Conservation (phyloP, 2,888 invertebrate species). For the Amiota minor region DNA sequence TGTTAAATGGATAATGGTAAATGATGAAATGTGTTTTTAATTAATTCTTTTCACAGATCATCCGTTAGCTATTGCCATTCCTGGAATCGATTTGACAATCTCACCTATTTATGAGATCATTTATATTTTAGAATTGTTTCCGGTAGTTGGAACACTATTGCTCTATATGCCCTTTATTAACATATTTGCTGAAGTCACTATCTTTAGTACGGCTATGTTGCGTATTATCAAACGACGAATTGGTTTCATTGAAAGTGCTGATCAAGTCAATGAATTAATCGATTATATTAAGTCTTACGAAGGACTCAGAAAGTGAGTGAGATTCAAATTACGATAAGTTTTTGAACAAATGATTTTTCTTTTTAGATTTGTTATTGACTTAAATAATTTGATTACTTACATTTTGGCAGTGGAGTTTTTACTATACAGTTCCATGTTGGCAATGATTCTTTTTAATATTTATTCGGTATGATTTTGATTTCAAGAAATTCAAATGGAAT, state of each 20-base stretch:
- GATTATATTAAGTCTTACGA: constrained; percentile 58
- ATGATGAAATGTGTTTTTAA: not conserved
- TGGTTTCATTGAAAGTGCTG: too few species aligned
- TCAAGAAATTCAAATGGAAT: too few species aligned
- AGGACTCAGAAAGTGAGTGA: constrained; percentile 49
- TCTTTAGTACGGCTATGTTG: too few species aligned
- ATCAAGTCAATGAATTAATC: constrained; percentile 34
- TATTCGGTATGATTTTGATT: too few species aligned
- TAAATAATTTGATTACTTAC: constrained; percentile 64
- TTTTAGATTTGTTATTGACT: constrained; percentile 33
- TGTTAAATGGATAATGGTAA: not conserved
- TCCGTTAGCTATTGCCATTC: constrained; percentile 30
- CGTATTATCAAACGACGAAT: too few species aligned
- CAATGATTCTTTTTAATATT: too few species aligned
- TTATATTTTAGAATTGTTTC: constrained; percentile 60
- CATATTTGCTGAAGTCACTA: too few species aligned
- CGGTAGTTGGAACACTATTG: constrained; percentile 55
- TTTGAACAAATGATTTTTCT: too few species aligned
- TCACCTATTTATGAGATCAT: constrained; percentile 65
- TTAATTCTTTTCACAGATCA: not conserved
- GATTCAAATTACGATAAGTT: too few species aligned
- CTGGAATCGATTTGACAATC: constrained; percentile 59
- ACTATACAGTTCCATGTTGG: too few species aligned
- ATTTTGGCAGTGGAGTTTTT: constrained; percentile 65
- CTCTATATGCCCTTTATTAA: constrained; percentile 69